Base-by-base conservation (phyloP, 2,113 vertebrate species). In the Brienomyrus longianalis region DNA sequence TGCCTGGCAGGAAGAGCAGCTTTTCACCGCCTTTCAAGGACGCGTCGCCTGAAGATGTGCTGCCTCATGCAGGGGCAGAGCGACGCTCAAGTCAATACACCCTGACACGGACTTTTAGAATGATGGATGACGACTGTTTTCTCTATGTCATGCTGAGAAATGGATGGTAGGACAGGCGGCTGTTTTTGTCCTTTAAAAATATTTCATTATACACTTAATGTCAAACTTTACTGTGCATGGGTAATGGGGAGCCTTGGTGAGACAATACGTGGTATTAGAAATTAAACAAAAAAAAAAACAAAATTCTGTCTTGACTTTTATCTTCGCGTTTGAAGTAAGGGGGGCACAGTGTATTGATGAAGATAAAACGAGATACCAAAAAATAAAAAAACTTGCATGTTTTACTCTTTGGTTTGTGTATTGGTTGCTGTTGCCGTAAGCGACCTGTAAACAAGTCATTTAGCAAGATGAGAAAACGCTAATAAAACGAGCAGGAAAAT, bases 321-420 rank as follows among this genome's bases (percentile, higher is more conserved):
- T 83, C 27, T 56, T 51, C 39, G 39, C 39, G 39, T 39, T 39
- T 39, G 39, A 39, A 39, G 39, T 39, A 39, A 39, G 39, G 39
- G 39, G 39, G 39, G 1, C 39, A 39, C 39, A 39, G 39, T 39
- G 39, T 39, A 39, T 39, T 39, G 39, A 39, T 39, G 39, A 39
- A 39, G 39, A 39, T 39, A 39, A 39, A 39, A 39, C 39, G 2
- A 39, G 39, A 39, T 39, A 51, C n/a, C 4, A 94, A 88, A 94
- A 87, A 94, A 94, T 96, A 92, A 91, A 86, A 94, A 96, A 95
- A 92, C 94, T 95, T 95, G 95, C 95, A 95, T 94, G 91, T 94
- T 92, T 59, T 91, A 89, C 88, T 59, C 89, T 23, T 84, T 62
- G 47, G 52, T 90, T 80, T 88, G 39, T 54, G 15, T 87, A 89